phyloP scores from a whole-genome alignment of 2,797 vertebrate species.

The Poliocrania exsul region DNA sequence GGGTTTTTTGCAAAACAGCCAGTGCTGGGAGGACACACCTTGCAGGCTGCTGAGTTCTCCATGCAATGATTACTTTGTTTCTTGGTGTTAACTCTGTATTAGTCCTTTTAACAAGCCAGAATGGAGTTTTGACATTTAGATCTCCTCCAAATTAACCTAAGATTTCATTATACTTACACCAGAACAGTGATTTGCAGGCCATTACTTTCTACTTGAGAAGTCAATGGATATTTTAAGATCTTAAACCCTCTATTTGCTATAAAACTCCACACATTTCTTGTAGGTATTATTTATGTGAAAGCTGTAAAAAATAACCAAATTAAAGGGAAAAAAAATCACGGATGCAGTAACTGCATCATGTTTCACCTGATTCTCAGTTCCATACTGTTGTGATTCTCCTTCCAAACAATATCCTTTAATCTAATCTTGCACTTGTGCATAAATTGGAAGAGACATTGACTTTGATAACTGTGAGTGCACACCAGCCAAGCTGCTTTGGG shows the following conservation, averaged over 20 bases:
- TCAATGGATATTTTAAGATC: constrained; percentile 55
- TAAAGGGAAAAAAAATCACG: neutral
- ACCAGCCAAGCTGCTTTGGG: neutral
- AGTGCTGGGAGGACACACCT: neutral
- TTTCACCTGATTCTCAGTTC: neutral
- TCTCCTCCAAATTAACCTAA: constrained; percentile 72
- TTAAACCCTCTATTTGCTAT: constrained; percentile 61
- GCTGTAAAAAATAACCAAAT: neutral
- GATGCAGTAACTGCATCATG: neutral
- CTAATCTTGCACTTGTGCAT: neutral
- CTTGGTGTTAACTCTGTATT: neutral
- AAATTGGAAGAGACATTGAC: neutral
- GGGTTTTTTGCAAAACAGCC: neutral
- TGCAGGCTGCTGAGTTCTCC: neutral
- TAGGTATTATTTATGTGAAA: neutral
- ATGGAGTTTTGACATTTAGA: constrained; percentile 73
- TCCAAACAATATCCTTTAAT: neutral
- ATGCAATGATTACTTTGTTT: constrained; percentile 1
- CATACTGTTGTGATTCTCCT: neutral
- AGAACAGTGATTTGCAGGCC: constrained; percentile 59
- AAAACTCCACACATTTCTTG: constrained; percentile 23
- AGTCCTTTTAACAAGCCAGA: constrained; percentile 14
- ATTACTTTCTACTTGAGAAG: constrained; percentile 73
- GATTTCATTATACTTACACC: constrained; percentile 68
- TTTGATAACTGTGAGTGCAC: neutral